Conservation (phyloP, 2,797 vertebrate species). For the Mormyrops attenuatus region DNA sequence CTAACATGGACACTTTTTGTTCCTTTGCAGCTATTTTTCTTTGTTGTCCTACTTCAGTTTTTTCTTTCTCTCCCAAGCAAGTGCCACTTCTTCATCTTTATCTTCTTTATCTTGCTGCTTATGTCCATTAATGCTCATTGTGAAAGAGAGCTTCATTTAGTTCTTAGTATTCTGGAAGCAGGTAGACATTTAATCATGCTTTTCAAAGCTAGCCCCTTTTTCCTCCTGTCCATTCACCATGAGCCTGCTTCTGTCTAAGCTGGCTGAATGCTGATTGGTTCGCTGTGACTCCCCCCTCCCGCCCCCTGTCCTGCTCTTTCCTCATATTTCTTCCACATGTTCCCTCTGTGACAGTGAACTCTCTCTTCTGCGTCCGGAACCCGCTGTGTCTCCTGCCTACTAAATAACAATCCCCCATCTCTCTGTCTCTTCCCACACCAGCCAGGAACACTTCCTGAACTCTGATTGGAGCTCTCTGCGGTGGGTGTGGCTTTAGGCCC, state of each 20-base stretch:
- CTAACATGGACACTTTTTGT: neutral
- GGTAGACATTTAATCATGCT: neutral
- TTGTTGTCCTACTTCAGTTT: neutral
- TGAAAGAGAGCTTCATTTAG: neutral
- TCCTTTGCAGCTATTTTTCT: neutral
- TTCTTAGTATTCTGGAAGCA: neutral
- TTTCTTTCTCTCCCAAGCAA: neutral
- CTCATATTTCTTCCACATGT: slow-evolving; percentile 12
- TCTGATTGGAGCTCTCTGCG: neutral
- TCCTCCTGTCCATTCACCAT: neutral
- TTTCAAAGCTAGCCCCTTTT: neutral
- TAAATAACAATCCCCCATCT: neutral
- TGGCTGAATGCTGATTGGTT: slow-evolving; percentile 3
- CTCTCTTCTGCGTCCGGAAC: neutral
- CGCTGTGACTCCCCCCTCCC: neutral
- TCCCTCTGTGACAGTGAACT: neutral
- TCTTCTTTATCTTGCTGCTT: neutral
- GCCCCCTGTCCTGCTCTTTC: neutral
- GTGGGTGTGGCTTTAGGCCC: neutral
- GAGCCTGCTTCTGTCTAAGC: neutral
- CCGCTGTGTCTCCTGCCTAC: neutral
- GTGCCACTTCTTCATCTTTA: neutral
- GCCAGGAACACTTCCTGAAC: neutral
- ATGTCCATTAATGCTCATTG: neutral
- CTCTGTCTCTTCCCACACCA: neutral